These are phyloP conservation scores for Lasioglossum figueresi DNA, from an alignment of 2,888 invertebrate species.

Conservation along the genomic window DNA sequence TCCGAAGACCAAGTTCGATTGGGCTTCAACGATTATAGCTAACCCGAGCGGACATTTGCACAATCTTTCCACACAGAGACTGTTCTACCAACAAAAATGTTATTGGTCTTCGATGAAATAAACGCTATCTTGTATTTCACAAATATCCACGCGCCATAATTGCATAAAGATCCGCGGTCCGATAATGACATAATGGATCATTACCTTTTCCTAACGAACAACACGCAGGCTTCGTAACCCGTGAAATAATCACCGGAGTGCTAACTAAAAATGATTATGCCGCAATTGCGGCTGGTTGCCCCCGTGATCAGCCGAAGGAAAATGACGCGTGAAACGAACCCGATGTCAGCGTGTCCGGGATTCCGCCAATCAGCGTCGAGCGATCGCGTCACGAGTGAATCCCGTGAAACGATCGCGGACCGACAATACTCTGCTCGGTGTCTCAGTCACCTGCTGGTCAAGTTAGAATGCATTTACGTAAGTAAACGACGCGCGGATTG, in stretches of 20 bases:
- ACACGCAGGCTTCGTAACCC: not conserved
- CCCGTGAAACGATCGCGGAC: slow-evolving; percentile 54
- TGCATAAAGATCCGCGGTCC: not conserved
- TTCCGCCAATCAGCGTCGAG: not conserved
- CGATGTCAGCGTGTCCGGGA: not conserved
- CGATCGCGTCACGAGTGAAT: slow-evolving; percentile 29
- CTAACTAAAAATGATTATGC: not conserved
- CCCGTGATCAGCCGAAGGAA: not conserved
- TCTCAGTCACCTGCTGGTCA: slow-evolving; percentile 55
- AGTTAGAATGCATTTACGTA: slow-evolving; percentile 73
- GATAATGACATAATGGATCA: not conserved
- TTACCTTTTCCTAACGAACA: not conserved
- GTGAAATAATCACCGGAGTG: not conserved
- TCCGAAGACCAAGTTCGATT: too few relatives aligned
- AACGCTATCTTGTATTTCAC: not conserved
- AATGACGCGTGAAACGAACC: not conserved
- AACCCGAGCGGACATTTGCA: too few relatives aligned
- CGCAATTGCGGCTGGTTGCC: not conserved
- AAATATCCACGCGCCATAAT: not conserved
- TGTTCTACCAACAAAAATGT: not conserved
- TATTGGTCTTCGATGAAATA: not conserved
- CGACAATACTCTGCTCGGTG: slow-evolving; percentile 52
- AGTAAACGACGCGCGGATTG: slow-evolving; percentile 69
- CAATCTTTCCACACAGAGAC: too few relatives aligned
- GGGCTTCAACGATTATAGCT: too few relatives aligned